Percentiles rank a stretch among this genome's conserved stretches.
These are phyloP conservation scores for Microctenopoma steveboyesi DNA, from an alignment of 2,797 vertebrate genomes.

Conservation along the genomic window DNA sequence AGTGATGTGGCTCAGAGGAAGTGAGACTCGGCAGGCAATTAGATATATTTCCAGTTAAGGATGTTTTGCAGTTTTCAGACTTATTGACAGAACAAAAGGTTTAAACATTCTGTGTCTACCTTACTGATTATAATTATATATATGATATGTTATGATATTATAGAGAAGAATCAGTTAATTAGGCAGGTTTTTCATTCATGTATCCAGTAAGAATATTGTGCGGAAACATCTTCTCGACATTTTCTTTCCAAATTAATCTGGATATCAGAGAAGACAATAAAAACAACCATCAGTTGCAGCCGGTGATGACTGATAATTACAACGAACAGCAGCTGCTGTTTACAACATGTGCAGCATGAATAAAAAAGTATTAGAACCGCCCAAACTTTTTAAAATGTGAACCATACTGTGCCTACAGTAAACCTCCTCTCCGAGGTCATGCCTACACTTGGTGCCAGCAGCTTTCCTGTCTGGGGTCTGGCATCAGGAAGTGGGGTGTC, in stretches of 20 bases:
- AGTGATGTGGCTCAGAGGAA: not conserved
- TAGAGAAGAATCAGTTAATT: too few relatives aligned
- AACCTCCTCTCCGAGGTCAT: conserved; percentile 1
- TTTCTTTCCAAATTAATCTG: not conserved
- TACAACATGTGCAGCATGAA: not conserved
- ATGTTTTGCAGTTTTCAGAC: not conserved
- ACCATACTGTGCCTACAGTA: conserved; percentile 7
- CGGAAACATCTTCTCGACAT: too few relatives aligned
- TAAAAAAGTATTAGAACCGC: not conserved
- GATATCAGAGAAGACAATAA: not conserved
- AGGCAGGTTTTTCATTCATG: too few relatives aligned
- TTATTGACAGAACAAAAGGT: too few relatives aligned
- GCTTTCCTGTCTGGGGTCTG: conserved; percentile 65
- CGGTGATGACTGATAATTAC: not conserved
- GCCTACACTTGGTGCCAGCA: conserved; percentile 44
- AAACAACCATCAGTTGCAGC: not conserved
- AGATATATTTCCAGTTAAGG: too few relatives aligned
- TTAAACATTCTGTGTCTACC: too few relatives aligned
- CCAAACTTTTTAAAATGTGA: not conserved
- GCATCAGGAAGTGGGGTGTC: conserved; percentile 73
- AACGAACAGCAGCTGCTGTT: not conserved
- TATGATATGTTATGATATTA: too few relatives aligned
- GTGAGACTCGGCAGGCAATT: too few relatives aligned
- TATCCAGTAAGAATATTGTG: too few relatives aligned
- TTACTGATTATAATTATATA: too few relatives aligned